Conservation (phyloP, 2,888 invertebrate genomes). For the Anthoptus insignis region DNA sequence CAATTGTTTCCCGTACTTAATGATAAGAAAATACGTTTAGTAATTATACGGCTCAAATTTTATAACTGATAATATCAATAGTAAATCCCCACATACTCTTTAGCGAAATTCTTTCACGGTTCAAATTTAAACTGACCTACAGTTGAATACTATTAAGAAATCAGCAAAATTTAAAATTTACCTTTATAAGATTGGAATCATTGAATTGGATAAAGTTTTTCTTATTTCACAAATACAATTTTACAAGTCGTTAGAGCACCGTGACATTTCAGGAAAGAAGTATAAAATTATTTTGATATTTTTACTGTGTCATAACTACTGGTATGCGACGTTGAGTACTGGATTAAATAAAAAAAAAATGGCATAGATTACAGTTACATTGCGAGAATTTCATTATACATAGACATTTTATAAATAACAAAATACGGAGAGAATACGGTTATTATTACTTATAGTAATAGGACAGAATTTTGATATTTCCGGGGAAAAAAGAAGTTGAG, state of each 20-base stretch:
- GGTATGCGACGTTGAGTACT: slow-evolving; percentile 19
- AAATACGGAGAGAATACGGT: neutral
- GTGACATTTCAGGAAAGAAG: neutral
- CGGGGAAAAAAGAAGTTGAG: too few relatives aligned
- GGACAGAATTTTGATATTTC: too few relatives aligned
- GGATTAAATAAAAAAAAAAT: too few relatives aligned
- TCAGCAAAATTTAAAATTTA: slow-evolving; percentile 5
- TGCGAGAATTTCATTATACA: slow-evolving; percentile 42
- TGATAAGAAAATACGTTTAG: neutral
- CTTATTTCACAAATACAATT: neutral
- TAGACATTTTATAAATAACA: neutral
- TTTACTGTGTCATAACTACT: slow-evolving; percentile 3
- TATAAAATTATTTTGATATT: slow-evolving; percentile 1
- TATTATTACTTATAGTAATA: too few relatives aligned
- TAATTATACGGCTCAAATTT: neutral
- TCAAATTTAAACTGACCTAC: neutral
- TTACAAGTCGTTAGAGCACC: neutral
- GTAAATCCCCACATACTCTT: neutral
- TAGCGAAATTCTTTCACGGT: neutral
- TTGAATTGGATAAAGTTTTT: slow-evolving; percentile 3
- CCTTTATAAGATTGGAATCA: neutral
- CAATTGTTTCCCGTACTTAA: neutral
- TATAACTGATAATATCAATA: too few relatives aligned
- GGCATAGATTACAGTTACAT: slow-evolving; percentile 46
- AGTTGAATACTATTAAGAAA: neutral